Conservation (phyloP, 2,888 invertebrate species). For the Hesperia comma region DNA sequence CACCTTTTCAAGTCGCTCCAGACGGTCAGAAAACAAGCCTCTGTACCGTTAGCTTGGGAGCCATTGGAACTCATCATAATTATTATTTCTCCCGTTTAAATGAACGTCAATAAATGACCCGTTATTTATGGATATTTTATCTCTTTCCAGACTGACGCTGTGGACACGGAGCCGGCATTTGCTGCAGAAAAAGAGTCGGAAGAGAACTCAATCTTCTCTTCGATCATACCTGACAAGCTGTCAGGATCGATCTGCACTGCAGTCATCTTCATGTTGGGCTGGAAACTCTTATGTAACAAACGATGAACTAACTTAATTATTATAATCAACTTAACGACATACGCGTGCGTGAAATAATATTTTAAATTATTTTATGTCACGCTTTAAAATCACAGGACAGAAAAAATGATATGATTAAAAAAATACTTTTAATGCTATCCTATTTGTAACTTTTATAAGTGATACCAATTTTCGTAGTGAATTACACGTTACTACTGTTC, state of each 20-base stretch:
- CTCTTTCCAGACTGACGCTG: conserved; percentile 71
- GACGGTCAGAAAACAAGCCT: too few relatives aligned
- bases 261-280: conserved; percentile 85
- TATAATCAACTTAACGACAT: conserved; percentile 10
- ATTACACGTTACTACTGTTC: not conserved
- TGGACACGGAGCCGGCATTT: conserved; percentile 46
- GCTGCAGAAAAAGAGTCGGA: conserved; percentile 53
- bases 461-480: not conserved
- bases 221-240: conserved; percentile 82
- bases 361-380: conserved; percentile 41
- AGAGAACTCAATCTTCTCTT: conserved; percentile 80
- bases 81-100: too few relatives aligned
- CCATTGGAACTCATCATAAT: too few relatives aligned
- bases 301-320: conserved; percentile 69
- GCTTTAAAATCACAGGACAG: conserved; percentile 29
- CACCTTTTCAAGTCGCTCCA: too few relatives aligned
- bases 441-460: not conserved
- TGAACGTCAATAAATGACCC: too few relatives aligned
- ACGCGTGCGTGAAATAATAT: conserved; percentile 44
- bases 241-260: conserved; percentile 85
- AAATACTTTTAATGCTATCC: not conserved
- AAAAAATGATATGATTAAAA: not conserved
- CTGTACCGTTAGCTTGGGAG: too few relatives aligned
- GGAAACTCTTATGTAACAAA: conserved; percentile 83
- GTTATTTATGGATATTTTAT: not conserved